Evolutionary conservation across 2,888 invertebrate species (phyloP), one percentile per base, ranked within the genome.

Genomic region (Dynastes hyllus): DNA sequence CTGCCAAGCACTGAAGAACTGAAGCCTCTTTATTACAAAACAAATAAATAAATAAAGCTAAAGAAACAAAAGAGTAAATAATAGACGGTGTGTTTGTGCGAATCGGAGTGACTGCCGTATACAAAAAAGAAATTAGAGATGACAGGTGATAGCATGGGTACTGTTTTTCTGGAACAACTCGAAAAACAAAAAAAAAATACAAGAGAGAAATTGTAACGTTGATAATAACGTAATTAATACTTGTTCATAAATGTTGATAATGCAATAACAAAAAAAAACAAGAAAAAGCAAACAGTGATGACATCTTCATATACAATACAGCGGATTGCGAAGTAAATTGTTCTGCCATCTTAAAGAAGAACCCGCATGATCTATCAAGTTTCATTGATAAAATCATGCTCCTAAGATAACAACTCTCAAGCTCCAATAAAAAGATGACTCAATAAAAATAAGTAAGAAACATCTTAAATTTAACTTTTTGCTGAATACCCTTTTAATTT

Each of bases 101-200:
- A 81, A 83, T 81, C 83, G 82, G 85, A 81, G 81, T 85, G 73
- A 73, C 55, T 67, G 85, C 81, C 84, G 22, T 73, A 73, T 50
- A 50, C 16, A 50, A 13, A 67, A 67, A 67, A 16, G 8, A 50
- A 73, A 58, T 16, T 73, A 73, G 86, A 84, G 86, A 85, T 87
- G 87, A 87, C 87, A 87, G 87, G 87, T 87, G 87, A 87, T 86
- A 86, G 87, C 86, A 87, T 86, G 86, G 86, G 85, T 86, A 86
- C 86, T 86, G 86, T 85, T 82, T 76, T 76, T 76, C 63, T 29
- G 76, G 51, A 58, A 76, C 50, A 76, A 66, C 65, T 53, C 32
- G 66, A 76, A 37, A 45, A 53, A 76, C 58, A 73, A 51, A 8
- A 45, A 58, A 22, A 67, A 45, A 27, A 37, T 37, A 4, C 32